Evolutionary conservation across 2,797 vertebrate species (phyloP).

Genomic region (Spondyliosoma cantharus): DNA sequence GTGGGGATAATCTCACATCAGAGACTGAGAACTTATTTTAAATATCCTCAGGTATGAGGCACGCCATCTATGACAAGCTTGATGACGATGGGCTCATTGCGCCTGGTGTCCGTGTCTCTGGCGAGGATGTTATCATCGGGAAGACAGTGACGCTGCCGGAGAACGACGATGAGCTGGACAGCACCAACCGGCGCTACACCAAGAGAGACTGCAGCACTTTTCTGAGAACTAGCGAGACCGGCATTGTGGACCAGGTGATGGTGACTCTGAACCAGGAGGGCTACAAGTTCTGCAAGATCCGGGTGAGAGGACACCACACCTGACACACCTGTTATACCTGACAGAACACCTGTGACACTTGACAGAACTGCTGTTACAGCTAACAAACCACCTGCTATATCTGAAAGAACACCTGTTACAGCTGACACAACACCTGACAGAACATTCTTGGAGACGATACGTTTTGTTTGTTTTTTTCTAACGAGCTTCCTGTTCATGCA

Average conservation of each 20-base stretch:
- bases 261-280: conserved; percentile 99
- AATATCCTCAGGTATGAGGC: conserved; percentile 91
- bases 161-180: conserved; percentile 96
- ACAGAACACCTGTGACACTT: too few relatives aligned
- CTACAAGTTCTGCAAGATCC: conserved; percentile 99
- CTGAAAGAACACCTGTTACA: background rate
- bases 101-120: conserved; percentile 95
- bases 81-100: conserved; percentile 98
- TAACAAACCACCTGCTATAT: too few relatives aligned
- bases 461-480: background rate
- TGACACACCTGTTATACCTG: too few relatives aligned
- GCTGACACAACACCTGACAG: too few relatives aligned
- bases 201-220: conserved; percentile 99
- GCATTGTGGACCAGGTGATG: conserved; percentile 99
- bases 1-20: background rate
- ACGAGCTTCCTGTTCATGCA: conserved; percentile 56
- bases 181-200: conserved; percentile 93
- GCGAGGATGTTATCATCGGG: conserved; percentile 98
- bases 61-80: conserved; percentile 98
- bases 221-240: conserved; percentile 95
- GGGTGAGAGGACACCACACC: conserved; percentile 83
- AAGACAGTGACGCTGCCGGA: conserved; percentile 97
- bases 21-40: background rate
- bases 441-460: background rate
- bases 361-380: too few relatives aligned